Percentiles rank a stretch among this genome's conserved stretches.
These are phyloP conservation scores for Calidris pugnax DNA, from an alignment of 2,113 vertebrate genomes.

Conservation along the genomic window DNA sequence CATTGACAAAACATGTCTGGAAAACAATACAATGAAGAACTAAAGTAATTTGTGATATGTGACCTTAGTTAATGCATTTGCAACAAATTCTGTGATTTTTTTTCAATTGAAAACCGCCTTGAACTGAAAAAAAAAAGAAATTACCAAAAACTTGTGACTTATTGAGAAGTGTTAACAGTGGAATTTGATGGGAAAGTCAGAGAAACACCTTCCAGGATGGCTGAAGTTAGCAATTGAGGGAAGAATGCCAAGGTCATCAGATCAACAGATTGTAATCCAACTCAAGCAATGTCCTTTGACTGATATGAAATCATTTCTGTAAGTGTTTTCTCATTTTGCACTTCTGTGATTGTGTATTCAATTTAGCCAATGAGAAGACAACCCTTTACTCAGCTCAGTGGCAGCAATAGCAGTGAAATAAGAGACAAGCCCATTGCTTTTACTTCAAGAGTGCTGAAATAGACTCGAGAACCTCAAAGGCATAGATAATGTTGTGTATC, in stretches of 20 bases:
- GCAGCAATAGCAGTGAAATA: not conserved
- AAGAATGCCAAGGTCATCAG: not conserved
- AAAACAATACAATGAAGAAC: not conserved
- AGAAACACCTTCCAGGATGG: not conserved
- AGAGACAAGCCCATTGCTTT: not conserved
- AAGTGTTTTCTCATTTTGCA: not conserved
- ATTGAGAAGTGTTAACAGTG: not conserved
- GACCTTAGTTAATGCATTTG: not conserved
- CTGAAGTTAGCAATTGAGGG: not conserved
- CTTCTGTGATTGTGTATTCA: not conserved
- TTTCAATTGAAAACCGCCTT: not conserved
- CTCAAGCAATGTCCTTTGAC: not conserved
- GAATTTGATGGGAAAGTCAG: not conserved
- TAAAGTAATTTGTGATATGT: not conserved
- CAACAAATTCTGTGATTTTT: not conserved
- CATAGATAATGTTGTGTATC: not conserved
- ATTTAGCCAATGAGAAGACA: not conserved
- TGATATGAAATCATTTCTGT: not conserved
- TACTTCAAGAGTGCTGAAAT: not conserved
- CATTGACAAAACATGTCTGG: not conserved
- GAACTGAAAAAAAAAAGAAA: not conserved
- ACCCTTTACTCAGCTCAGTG: not conserved
- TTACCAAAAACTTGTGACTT: not conserved
- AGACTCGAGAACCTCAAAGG: not conserved
- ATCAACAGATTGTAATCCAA: not conserved